A percentile compares a stretch with the other conserved stretches of the same genome.
phyloP scores from a whole-genome alignment of 2,113 vertebrate genomes.

The Brienomyrus longianalis region DNA sequence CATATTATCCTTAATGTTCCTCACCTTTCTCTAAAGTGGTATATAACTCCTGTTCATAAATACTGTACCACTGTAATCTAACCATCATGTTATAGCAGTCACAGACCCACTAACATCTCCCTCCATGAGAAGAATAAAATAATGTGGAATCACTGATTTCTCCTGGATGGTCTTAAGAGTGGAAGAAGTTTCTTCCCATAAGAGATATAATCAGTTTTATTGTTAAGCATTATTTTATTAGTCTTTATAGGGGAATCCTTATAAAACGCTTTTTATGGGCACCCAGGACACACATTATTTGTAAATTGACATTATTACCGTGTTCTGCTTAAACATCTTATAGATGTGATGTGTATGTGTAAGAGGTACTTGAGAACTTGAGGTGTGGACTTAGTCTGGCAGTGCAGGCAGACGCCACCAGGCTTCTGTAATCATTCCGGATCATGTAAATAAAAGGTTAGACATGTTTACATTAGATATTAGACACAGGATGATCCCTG shows the following conservation, averaged over 20 bases:
- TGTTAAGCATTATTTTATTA: neutral
- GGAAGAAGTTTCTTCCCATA: neutral
- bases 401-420: neutral
- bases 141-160: neutral
- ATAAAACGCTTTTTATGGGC: neutral
- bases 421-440: neutral
- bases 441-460: neutral
- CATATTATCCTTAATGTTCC: neutral
- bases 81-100: neutral
- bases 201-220: neutral
- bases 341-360: neutral
- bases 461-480: neutral
- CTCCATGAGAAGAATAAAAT: neutral
- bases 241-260: neutral
- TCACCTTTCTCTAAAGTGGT: neutral
- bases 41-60: neutral
- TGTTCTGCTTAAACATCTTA: neutral
- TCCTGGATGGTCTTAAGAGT: neutral
- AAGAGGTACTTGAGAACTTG: neutral
- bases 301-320: neutral
- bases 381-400: neutral
- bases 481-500: neutral
- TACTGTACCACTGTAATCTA: neutral
- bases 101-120: neutral
- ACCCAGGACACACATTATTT: neutral